phyloP scores from a whole-genome alignment of 2,113 vertebrate species.

The Anhinga anhinga region DNA sequence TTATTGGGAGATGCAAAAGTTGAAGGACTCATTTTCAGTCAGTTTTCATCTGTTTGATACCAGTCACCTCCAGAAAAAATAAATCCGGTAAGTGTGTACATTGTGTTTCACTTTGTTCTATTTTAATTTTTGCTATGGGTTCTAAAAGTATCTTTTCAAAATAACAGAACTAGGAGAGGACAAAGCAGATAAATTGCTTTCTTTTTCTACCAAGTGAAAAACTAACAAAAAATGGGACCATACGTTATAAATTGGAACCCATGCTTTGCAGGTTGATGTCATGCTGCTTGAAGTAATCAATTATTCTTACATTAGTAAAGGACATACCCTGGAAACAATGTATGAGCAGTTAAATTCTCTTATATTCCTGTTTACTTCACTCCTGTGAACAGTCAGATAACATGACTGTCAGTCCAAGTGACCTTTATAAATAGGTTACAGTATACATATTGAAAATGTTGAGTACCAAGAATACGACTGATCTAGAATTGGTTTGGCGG shows the following conservation, averaged over 20 bases:
- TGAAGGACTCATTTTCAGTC: not conserved
- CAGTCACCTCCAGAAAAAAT: not conserved
- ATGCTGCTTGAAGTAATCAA: not conserved
- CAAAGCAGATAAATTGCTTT: not conserved
- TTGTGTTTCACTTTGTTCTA: not conserved
- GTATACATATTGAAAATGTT: not conserved
- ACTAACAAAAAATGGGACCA: not conserved
- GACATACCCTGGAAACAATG: not conserved
- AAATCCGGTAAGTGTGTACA: not conserved
- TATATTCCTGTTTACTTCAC: not conserved
- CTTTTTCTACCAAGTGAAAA: not conserved
- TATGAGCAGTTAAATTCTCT: not conserved
- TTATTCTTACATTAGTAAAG: not conserved
- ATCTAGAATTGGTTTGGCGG: not conserved
- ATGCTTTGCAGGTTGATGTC: not conserved
- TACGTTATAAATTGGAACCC: not conserved
- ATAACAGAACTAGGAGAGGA: not conserved
- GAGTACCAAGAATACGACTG: not conserved
- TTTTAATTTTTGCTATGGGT: not conserved
- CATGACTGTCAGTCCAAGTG: not conserved
- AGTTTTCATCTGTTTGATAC: not conserved
- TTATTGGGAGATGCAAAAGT: not conserved
- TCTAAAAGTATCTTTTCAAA: not conserved
- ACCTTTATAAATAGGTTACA: not conserved
- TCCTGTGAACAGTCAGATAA: not conserved